Percentiles rank a stretch among this genome's conserved stretches.
Conservation (phyloP, 2,888 invertebrate species). For the Lithophane semibrunnea region DNA sequence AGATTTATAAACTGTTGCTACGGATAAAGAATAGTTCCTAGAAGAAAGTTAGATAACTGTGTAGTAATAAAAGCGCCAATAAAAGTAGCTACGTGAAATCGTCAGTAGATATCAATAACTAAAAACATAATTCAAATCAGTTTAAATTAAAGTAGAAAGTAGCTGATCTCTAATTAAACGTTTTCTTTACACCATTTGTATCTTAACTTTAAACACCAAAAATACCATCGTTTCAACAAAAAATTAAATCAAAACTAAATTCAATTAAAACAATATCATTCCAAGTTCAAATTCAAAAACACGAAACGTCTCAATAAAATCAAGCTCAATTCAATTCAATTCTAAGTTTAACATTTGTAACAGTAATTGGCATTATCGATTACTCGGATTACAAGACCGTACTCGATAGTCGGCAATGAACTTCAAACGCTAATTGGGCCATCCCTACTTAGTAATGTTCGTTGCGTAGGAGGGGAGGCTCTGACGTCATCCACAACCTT, state of each 20-base stretch:
- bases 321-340: conserved; percentile 45
- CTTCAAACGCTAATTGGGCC: conserved; percentile 65
- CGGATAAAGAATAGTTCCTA: neutral
- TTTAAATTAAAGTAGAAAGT: neutral
- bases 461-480: conserved; percentile 56
- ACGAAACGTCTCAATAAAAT: conserved; percentile 32
- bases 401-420: conserved; percentile 62
- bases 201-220: conserved; percentile 10
- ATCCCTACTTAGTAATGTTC: conserved; percentile 62
- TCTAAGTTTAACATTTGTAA: conserved; percentile 54
- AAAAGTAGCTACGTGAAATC: neutral
- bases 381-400: conserved; percentile 53
- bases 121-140: neutral
- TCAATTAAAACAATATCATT: conserved; percentile 18
- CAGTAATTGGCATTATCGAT: conserved; percentile 60
- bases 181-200: neutral
- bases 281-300: conserved; percentile 37
- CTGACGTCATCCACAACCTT: conserved; percentile 74
- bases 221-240: neutral
- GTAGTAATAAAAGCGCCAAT: neutral
- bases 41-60: neutral
- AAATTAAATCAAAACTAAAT: conserved; percentile 18
- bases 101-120: neutral
- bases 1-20: neutral
- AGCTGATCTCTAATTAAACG: neutral